Evolutionary conservation across 2,888 invertebrate species (phyloP), one percentile per base, ranked within the genome.

Genomic region (Trypoxylon attenuatum): DNA sequence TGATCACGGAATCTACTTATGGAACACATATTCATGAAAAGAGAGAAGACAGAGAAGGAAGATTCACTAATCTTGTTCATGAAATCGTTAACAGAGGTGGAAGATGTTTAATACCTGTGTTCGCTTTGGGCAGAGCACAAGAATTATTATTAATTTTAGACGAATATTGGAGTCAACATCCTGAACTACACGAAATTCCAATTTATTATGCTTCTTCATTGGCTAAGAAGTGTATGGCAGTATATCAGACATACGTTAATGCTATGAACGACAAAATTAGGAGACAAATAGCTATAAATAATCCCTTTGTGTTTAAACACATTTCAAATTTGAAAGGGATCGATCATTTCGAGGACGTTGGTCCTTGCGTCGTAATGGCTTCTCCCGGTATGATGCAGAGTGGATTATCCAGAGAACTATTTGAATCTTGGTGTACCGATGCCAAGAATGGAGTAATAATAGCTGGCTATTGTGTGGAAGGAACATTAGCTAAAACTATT

Each of bases 301-400:
- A 99, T 89, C 99, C 99, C 0, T 99, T 99, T 88, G 96, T 99
- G 1, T 99, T 99, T 88, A 93, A 97, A 70, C 99, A 99, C 87
- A 99, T 99, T 72, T 96, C 96, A 1, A 97, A 97, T 86, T 87
- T 97, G 2, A 97, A 97, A 93, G 96, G 98, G 41, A 98, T 99
- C 82, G 99, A 99, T 86, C 98, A 99, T 88, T 99, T 99, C 88
- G 99, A 99, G 80, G 99, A 99, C 88, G 96, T 98, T 56, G 99
- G 99, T 0, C 99, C 99, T 0, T 99, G 99, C 83, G 99, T 99
- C n/a, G 95, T 99, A 21, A 96, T 99, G 95, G 99, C 99, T 1
- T 96, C 97, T 0, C 99, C 99, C 0, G 99, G 99, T 84, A 99
- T 99, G 99, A 96, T 99, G 96, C 99, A 99, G 89, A 98, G 96